Evolutionary conservation across 1,140 invertebrate species (phyloP).

Genomic region (Mizuhopecten yessoensis): DNA sequence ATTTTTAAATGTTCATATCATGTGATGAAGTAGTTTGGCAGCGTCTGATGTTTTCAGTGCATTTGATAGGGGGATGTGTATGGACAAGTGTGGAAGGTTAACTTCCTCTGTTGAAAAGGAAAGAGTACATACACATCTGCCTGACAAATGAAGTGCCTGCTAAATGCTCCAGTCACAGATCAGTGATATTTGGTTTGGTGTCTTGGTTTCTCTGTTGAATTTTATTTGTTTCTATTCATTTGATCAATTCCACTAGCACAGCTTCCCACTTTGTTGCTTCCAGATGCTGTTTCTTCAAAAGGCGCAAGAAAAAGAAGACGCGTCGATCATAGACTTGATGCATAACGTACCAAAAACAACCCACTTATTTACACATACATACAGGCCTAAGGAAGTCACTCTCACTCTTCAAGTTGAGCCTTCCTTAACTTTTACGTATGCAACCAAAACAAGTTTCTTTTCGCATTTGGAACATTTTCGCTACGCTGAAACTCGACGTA

Average conservation of each 20-base stretch:
- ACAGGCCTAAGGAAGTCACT: constrained; percentile 46
- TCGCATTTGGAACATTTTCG: constrained; percentile 21
- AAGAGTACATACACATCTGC: background rate
- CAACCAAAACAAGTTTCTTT: background rate
- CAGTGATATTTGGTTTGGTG: constrained; percentile 12
- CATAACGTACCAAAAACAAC: constrained; percentile 45
- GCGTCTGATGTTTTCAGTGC: too few relatives aligned
- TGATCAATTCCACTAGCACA: constrained; percentile 45
- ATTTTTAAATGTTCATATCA: background rate
- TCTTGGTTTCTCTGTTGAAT: constrained; percentile 25
- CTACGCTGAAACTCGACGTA: background rate
- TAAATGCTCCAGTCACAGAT: background rate
- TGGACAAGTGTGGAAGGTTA: background rate
- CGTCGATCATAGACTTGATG: constrained; percentile 65
- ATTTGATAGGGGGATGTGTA: background rate
- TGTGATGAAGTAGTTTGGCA: too few relatives aligned
- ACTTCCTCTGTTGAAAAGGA: background rate
- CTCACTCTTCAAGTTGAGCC: constrained; percentile 1
- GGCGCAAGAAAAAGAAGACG: constrained; percentile 95
- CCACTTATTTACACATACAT: constrained; percentile 17
- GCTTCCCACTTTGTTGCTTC: constrained; percentile 73
- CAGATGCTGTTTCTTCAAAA: constrained; percentile 98
- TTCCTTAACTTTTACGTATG: constrained; percentile 25
- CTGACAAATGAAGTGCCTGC: background rate
- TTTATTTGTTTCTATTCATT: constrained; percentile 41